phyloP scores from a whole-genome alignment of 2,113 vertebrate species.

The Plectropomus leopardus region DNA sequence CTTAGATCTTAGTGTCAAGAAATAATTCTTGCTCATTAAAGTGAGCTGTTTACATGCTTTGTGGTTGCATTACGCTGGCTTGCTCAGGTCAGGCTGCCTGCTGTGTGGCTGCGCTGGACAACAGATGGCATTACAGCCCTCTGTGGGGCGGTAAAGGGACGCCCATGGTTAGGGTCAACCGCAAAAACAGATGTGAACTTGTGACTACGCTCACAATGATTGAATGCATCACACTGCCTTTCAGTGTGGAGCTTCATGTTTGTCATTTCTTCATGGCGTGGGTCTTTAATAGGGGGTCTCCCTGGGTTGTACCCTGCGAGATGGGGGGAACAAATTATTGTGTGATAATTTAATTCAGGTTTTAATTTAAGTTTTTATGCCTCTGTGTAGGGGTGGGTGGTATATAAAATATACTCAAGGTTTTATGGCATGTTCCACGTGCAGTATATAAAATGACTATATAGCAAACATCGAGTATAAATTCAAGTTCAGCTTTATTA shows the following conservation, averaged over 20 bases:
- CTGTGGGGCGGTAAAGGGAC: slow-evolving; percentile 45
- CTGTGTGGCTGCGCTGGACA: slow-evolving; percentile 38
- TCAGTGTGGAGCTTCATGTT: not conserved
- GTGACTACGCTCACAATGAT: not conserved
- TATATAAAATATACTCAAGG: no score
- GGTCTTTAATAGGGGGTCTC: no score
- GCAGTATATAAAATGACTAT: no score
- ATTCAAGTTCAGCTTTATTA: no score
- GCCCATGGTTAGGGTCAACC: slow-evolving; percentile 56
- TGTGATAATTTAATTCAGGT: no score
- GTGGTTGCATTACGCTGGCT: slow-evolving; percentile 34
- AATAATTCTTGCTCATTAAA: slow-evolving; percentile 69
- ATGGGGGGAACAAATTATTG: no score
- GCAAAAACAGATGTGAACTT: slow-evolving; percentile 51
- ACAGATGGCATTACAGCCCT: slow-evolving; percentile 69
- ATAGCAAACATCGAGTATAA: no score
- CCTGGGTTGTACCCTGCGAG: no score
- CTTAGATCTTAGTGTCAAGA: slow-evolving; percentile 53
- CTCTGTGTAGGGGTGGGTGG: no score
- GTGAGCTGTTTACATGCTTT: slow-evolving; percentile 58
- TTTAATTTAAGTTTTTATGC: no score
- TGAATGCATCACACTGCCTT: not conserved
- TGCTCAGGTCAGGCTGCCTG: slow-evolving; percentile 54
- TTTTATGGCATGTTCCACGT: no score
- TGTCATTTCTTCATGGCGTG: no score